These are phyloP conservation scores for Actinia tenebrosa DNA, from an alignment of 64 coral and sea anemone species.

Conservation along the genomic window DNA sequence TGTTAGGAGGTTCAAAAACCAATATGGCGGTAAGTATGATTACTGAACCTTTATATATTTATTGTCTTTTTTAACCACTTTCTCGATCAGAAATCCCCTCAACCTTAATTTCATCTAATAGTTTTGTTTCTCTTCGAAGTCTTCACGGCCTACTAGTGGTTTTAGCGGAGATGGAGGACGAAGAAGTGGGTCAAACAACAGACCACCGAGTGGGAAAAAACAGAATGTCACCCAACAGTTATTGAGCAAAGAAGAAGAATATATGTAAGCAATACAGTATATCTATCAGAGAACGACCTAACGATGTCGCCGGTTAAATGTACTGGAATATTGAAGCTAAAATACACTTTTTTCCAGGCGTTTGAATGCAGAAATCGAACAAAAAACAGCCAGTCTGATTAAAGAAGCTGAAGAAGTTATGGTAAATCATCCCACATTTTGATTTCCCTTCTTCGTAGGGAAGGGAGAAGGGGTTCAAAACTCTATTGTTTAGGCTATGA, in stretches of 20 bases:
- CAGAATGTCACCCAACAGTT: conserved; percentile 84
- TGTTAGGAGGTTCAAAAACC: neutral
- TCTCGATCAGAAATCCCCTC: neutral
- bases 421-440: conserved; percentile 29
- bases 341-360: conserved; percentile 32
- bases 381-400: conserved; percentile 84
- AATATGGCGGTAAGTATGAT: neutral
- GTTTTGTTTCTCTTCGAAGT: neutral
- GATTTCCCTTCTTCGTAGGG: no score
- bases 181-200: conserved; percentile 12
- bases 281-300: no score
- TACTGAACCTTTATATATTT: neutral
- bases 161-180: conserved; percentile 16
- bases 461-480: no score
- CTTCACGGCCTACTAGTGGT: neutral
- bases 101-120: neutral
- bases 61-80: neutral
- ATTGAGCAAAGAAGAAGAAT: conserved; percentile 93
- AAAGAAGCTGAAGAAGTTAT: conserved; percentile 98
- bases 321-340: no score
- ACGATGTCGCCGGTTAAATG: no score
- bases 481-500: no score
- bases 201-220: conserved; percentile 25
- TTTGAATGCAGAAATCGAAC: conserved; percentile 96
- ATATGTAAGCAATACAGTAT: conserved; percentile 58